A percentile compares a stretch with the other conserved stretches of the same genome.
Conservation (phyloP, 2,888 invertebrate species). For the Apamea sordens region DNA sequence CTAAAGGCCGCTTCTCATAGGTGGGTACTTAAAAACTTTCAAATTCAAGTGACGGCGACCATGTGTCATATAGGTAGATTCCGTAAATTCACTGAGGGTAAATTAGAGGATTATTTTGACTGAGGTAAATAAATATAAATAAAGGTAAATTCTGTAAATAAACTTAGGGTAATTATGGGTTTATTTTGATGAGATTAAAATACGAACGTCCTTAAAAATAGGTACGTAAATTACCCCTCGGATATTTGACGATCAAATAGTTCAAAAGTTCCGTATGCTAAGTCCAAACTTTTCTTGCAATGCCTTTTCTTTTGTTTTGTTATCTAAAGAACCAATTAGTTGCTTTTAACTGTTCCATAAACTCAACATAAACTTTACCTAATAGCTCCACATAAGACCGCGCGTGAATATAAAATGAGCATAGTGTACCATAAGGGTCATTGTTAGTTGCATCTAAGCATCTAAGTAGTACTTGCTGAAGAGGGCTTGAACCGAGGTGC, state of each 20-base stretch:
- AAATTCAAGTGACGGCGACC: background rate
- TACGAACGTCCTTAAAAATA: too few species aligned
- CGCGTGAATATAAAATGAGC: constrained; percentile 40
- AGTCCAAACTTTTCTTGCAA: background rate
- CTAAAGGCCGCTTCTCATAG: background rate
- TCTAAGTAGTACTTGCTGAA: constrained; percentile 50
- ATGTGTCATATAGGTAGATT: background rate
- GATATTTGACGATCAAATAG: too few species aligned
- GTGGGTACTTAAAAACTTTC: too few species aligned
- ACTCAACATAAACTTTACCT: too few species aligned
- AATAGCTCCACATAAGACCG: background rate
- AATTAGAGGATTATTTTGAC: background rate
- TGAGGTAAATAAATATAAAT: too few species aligned
- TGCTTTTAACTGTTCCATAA: too few species aligned
- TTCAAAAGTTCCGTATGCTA: background rate
- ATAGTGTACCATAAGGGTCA: constrained; percentile 15
- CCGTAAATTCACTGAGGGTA: background rate
- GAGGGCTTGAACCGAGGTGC: constrained; percentile 47
- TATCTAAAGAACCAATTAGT: background rate
- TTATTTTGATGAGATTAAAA: too few species aligned
- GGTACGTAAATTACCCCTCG: too few species aligned
- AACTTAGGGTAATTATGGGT: too few species aligned
- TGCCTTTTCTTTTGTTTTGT: background rate
- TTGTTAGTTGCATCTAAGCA: constrained; percentile 38
- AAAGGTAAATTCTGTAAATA: too few species aligned